Base-by-base conservation (phyloP, 2,113 vertebrate species). In the Fukomys damarensis region DNA sequence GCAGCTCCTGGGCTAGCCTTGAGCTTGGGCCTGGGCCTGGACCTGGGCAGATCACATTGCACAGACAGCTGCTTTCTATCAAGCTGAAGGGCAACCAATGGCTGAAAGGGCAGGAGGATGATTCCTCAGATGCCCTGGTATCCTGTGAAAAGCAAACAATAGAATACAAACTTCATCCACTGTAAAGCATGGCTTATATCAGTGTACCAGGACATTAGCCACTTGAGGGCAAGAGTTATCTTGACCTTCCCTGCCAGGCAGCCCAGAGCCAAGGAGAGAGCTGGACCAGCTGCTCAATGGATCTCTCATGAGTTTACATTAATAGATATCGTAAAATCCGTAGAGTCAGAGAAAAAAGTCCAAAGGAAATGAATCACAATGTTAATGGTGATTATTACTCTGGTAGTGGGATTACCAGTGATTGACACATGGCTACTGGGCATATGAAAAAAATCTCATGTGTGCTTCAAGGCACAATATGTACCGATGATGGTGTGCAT, bases 21-120 rank as follows among this genome's bases (percentile, higher is more conserved):
- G 59, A 43, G 43, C 72, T 24, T 76, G 26, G n/a, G 19, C 66
- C 17, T 70, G n/a, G 41, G 38, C 41, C 65, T 28, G 65, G 46
- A 43, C 58, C 63, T 65, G 82, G 32, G 12, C 59, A 43, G 92
- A 74, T 70, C 76, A 35, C 86, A 74, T 63, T 83, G 80, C 88
- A 89, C 28, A 30, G 74, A 89, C 95, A 56, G 70, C 86, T 96
- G 92, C 46, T 91, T 70, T 66, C 81, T 7, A 38, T 96, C 86
- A 86, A 76, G 35, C 41, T 91, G n/a, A 96, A 96, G 93, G 79
- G 74, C 93, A 86, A 43, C 0, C 3, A 35, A 58, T 11, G 68
- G 43, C 76, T 84, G 63, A 11, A 93, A 91, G 74, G 49, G 24
- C 84, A 92, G 63, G 58, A 7, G 2, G n/a, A 10, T 68, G 38